phyloP scores from a whole-genome alignment of 2,888 invertebrate genomes.

The Dolomedes plantarius region DNA sequence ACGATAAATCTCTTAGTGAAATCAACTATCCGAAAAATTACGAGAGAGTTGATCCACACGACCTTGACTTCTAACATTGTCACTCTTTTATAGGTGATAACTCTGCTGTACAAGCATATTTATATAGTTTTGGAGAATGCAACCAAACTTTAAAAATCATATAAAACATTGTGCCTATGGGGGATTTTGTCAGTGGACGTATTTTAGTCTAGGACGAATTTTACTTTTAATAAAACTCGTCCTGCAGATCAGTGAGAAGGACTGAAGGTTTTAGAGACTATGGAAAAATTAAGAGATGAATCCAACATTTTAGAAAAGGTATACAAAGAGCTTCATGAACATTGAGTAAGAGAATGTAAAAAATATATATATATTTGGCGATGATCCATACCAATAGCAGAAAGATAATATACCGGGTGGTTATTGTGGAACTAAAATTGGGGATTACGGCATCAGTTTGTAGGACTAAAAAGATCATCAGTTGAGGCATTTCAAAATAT shows the following conservation, averaged over 20 bases:
- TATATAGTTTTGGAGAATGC: background rate
- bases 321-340: no score
- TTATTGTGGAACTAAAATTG: no score
- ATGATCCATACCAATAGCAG: no score
- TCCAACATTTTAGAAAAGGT: background rate
- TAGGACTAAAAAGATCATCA: no score
- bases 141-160: background rate
- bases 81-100: background rate
- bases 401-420: no score
- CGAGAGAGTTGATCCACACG: background rate
- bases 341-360: no score
- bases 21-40: background rate
- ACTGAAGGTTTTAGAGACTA: background rate
- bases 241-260: constrained; percentile 1
- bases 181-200: background rate
- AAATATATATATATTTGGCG: no score
- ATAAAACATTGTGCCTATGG: background rate
- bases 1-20: background rate
- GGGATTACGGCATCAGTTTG: no score
- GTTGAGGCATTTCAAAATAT: no score
- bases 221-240: no score
- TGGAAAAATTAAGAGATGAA: background rate
- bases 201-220: background rate
- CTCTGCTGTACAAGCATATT: background rate
- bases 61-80: background rate